Conservation (phyloP, 2,797 vertebrate genomes). For the Rhabdophis nuchalis region DNA sequence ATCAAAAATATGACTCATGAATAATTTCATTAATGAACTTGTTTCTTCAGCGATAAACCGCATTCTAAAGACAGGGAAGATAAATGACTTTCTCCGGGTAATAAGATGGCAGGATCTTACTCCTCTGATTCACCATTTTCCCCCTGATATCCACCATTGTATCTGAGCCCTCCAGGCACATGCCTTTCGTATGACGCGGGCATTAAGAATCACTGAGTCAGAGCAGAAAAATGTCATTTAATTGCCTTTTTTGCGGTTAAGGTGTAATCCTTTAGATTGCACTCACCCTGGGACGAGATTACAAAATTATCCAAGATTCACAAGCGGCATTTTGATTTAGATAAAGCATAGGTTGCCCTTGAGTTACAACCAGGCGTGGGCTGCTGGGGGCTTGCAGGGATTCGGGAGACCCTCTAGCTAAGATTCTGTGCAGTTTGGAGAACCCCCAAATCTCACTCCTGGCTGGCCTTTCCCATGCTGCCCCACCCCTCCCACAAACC, state of each 20-base stretch:
- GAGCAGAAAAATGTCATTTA: constrained; percentile 40
- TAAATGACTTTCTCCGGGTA: constrained; percentile 46
- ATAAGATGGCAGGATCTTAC: constrained; percentile 46
- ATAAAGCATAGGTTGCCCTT: neutral
- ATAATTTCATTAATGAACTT: constrained; percentile 3
- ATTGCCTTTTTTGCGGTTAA: constrained; percentile 48
- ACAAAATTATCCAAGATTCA: constrained; percentile 7
- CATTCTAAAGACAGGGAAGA: constrained; percentile 45
- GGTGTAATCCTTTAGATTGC: constrained; percentile 20
- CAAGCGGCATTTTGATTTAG: neutral
- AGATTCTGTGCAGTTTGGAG: too few species aligned
- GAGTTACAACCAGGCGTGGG: neutral
- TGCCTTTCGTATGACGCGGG: constrained; percentile 57
- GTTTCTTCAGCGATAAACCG: constrained; percentile 46
- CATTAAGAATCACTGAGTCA: constrained; percentile 54
- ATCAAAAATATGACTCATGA: neutral
- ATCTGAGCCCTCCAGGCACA: constrained; percentile 49
- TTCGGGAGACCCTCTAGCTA: too few species aligned
- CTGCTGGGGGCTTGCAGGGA: too few species aligned
- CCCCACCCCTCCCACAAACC: too few species aligned
- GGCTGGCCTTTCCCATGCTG: too few species aligned
- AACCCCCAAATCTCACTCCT: too few species aligned
- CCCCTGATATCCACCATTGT: constrained; percentile 62
- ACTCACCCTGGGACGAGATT: neutral
- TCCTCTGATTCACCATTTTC: constrained; percentile 53